These are phyloP conservation scores for Diaprepes abbreviatus DNA, from an alignment of 2,888 invertebrate species.

Conservation along the genomic window DNA sequence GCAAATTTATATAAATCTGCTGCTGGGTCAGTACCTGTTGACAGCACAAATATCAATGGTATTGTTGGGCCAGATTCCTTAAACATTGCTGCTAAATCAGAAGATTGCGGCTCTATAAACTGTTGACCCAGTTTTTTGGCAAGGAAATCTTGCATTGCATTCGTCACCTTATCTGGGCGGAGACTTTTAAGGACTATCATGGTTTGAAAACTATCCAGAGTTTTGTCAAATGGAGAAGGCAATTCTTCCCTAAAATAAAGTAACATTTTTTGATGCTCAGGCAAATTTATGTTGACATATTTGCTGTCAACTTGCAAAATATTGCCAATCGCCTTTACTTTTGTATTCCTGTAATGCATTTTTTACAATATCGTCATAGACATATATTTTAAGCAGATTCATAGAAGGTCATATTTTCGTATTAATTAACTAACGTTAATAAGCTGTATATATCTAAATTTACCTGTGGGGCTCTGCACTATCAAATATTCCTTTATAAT, in stretches of 20 bases:
- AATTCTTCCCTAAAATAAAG: constrained; percentile 69
- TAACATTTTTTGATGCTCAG: background rate
- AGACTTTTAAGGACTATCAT: constrained; percentile 84
- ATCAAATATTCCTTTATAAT: constrained; percentile 78
- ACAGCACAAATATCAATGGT: constrained; percentile 90
- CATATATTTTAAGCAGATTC: too few species aligned
- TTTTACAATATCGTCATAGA: too few species aligned
- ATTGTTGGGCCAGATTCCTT: constrained; percentile 65
- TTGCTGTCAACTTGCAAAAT: too few species aligned
- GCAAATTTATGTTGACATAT: too few species aligned
- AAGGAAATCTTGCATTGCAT: constrained; percentile 84
- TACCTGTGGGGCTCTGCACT: constrained; percentile 77
- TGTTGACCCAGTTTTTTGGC: constrained; percentile 78
- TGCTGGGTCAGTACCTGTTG: constrained; percentile 92
- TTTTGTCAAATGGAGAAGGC: constrained; percentile 77
- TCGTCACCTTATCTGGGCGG: constrained; percentile 87
- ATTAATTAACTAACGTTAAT: too few species aligned
- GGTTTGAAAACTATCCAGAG: constrained; percentile 78
- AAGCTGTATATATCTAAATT: too few species aligned
- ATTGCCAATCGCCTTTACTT: too few species aligned
- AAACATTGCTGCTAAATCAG: constrained; percentile 85
- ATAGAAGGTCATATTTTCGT: too few species aligned
- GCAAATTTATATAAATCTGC: constrained; percentile 86
- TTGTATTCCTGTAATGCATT: too few species aligned
- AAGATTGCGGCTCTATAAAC: constrained; percentile 89